These are phyloP conservation scores for Scaptomyza polygonia DNA, from an alignment of 2,888 invertebrate genomes.

Conservation along the genomic window DNA sequence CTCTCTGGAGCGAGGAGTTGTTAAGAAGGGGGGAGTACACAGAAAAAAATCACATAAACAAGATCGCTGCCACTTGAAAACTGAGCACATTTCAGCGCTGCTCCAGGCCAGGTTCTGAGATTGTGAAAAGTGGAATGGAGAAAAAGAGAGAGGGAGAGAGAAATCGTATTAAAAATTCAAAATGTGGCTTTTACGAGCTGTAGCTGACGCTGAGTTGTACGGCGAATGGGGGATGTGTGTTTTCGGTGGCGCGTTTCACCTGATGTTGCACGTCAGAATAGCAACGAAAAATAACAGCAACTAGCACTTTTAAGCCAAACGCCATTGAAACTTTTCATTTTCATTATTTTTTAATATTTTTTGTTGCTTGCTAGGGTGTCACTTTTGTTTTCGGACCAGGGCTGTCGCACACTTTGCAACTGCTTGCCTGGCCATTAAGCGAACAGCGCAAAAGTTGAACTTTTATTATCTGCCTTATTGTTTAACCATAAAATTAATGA, in stretches of 20 bases:
- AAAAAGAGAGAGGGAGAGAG: conserved; percentile 4
- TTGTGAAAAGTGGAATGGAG: neutral
- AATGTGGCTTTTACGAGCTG: conserved; percentile 70
- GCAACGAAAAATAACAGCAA: conserved; percentile 20
- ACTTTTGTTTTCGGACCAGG: conserved; percentile 2
- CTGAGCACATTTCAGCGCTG: conserved; percentile 55
- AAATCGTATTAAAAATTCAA: conserved; percentile 66
- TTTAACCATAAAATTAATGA: conserved; percentile 79
- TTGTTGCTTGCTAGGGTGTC: conserved; percentile 19
- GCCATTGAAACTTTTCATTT: conserved; percentile 72
- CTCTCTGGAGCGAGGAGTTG: neutral
- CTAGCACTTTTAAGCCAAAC: conserved; percentile 20
- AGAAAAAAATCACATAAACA: conserved; percentile 70
- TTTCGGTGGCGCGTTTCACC: conserved; percentile 23
- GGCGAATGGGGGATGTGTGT: neutral
- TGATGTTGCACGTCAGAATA: conserved; percentile 31
- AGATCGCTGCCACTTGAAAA: conserved; percentile 73
- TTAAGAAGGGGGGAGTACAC: conserved; percentile 1
- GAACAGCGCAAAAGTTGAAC: conserved; percentile 59
- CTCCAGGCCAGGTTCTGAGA: conserved; percentile 11
- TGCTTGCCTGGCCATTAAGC: conserved; percentile 48
- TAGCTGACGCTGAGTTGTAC: conserved; percentile 18
- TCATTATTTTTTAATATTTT: conserved; percentile 69
- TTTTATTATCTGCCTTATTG: conserved; percentile 80
- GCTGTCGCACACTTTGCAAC: conserved; percentile 22